phyloP scores from a whole-genome alignment of 2,797 vertebrate genomes.

The Streptopelia turtur region DNA sequence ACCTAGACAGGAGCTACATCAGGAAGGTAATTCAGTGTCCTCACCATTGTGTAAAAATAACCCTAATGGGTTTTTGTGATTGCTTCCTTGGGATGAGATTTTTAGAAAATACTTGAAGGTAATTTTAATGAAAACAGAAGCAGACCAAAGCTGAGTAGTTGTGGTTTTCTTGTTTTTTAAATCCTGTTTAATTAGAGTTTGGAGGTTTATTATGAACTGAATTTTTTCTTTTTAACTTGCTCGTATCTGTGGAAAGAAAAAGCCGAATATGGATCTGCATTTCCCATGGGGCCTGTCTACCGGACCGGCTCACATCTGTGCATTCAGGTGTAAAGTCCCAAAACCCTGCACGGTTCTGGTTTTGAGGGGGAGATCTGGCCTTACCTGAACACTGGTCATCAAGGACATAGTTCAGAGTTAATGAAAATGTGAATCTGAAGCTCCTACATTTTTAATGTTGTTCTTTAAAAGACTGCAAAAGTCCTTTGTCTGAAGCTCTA shows the following conservation, averaged over 20 bases:
- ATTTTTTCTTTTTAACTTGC: background rate
- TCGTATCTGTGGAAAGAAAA: background rate
- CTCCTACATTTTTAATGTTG: background rate
- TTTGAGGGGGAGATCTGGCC: background rate
- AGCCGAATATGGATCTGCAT: background rate
- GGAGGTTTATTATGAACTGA: background rate
- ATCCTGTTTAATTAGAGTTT: background rate
- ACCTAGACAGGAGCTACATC: background rate
- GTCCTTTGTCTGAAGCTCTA: background rate
- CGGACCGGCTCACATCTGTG: accelerated
- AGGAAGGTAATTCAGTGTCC: background rate
- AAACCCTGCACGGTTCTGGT: background rate
- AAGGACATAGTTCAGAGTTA: background rate
- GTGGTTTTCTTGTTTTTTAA: no score
- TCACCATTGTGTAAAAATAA: background rate
- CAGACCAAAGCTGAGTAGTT: background rate
- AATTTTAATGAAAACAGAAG: background rate
- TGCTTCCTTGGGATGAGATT: background rate
- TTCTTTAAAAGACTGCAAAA: background rate
- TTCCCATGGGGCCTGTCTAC: background rate
- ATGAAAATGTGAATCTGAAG: background rate
- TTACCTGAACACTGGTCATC: accelerated
- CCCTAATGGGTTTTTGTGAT: background rate
- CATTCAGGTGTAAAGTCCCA: background rate
- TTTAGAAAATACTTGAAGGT: constrained; percentile 2